These are phyloP conservation scores for Orchesella cincta DNA, from an alignment of 1,140 invertebrate species.

Conservation along the genomic window DNA sequence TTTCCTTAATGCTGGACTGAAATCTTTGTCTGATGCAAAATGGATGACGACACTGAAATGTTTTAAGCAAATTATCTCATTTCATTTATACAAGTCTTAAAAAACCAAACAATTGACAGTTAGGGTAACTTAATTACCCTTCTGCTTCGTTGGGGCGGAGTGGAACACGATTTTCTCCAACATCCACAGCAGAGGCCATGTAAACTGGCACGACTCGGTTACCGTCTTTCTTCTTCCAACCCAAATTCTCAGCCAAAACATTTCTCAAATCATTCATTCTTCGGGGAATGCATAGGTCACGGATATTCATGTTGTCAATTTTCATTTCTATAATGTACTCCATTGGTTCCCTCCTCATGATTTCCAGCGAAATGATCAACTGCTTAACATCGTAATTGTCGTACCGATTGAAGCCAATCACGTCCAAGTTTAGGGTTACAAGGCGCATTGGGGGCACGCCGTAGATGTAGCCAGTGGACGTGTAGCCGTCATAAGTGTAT, in stretches of 20 bases:
- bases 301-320: constrained; percentile 83
- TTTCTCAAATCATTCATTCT: constrained; percentile 71
- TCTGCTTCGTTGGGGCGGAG: constrained; percentile 78
- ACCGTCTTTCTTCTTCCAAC: constrained; percentile 58
- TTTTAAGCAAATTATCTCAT: constrained; percentile 61
- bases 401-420: constrained; percentile 43
- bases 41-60: constrained; percentile 76
- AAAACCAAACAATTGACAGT: constrained; percentile 49
- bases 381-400: constrained; percentile 39
- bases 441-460: constrained; percentile 45
- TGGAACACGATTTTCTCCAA: constrained; percentile 74
- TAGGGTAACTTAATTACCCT: too few species aligned
- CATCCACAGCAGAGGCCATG: constrained; percentile 76
- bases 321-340: constrained; percentile 80
- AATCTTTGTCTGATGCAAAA: constrained; percentile 72
- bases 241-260: constrained; percentile 62
- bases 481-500: constrained; percentile 65
- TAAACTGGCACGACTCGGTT: constrained; percentile 73
- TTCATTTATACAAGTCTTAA: background rate
- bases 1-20: constrained; percentile 71
- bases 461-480: constrained; percentile 46
- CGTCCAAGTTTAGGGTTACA: constrained; percentile 41
- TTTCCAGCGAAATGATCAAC: constrained; percentile 44
- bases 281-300: constrained; percentile 71
- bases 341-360: constrained; percentile 60